A percentile compares a stretch with the other conserved stretches of the same genome.
Evolutionary conservation across 2,113 vertebrate genomes (phyloP).

Genomic region (Gambusia affinis): DNA sequence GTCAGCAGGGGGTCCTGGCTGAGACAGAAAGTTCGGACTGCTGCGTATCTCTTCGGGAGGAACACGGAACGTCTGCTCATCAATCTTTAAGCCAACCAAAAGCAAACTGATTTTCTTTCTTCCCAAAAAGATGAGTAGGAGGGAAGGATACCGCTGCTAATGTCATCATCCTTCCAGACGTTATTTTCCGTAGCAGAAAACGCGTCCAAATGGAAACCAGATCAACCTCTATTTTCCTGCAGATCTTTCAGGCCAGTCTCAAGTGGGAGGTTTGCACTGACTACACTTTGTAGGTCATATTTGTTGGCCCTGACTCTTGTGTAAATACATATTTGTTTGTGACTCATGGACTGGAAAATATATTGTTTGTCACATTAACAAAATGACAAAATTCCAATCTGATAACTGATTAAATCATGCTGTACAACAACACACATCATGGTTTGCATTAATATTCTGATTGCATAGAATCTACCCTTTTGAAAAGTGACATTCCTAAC

Average conservation of each 20-base stretch:
- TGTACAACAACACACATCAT: too few relatives aligned
- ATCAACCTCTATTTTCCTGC: background rate
- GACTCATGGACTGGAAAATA: background rate
- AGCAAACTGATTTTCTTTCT: conserved; percentile 19
- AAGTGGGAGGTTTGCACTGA: conserved; percentile 28
- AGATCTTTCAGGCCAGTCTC: conserved; percentile 9
- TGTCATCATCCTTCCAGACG: conserved; percentile 43
- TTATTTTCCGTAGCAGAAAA: conserved; percentile 12
- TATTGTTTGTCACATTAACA: too few relatives aligned
- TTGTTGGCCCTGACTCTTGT: background rate
- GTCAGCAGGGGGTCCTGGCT: conserved; percentile 37
- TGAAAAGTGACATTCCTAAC: too few relatives aligned
- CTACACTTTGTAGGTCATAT: background rate
- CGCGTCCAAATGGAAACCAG: conserved; percentile 9
- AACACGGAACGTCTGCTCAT: conserved; percentile 41
- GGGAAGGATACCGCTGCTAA: conserved; percentile 38
- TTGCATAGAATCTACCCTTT: too few relatives aligned
- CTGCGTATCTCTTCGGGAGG: conserved; percentile 28
- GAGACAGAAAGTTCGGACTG: conserved; percentile 35
- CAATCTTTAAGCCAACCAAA: conserved; percentile 51
- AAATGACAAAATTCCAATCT: too few relatives aligned
- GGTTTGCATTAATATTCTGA: too few relatives aligned
- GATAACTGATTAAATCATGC: too few relatives aligned
- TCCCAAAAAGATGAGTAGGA: background rate
- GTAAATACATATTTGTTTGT: background rate